Evolutionary conservation across 2,888 invertebrate genomes (phyloP).

Genomic region (Psylliodes chrysocephalus): DNA sequence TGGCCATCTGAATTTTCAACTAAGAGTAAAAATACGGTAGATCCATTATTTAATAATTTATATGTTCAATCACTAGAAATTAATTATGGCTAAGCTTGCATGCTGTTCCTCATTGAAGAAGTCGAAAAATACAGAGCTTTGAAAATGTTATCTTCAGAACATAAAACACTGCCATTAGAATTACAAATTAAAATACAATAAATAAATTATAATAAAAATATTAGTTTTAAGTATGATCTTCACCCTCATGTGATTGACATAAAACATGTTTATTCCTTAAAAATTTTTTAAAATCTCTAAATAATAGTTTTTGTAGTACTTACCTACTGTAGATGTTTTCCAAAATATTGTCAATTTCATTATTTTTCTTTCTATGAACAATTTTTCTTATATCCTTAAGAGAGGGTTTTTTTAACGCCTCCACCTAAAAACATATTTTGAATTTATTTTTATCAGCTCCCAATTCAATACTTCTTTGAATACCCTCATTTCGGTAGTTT

Average conservation of each 20-base stretch:
- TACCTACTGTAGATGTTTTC: too few relatives aligned
- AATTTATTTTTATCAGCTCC: too few relatives aligned
- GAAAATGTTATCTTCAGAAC: not conserved
- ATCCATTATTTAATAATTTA: not conserved
- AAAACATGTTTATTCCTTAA: too few relatives aligned
- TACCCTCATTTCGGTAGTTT: too few relatives aligned
- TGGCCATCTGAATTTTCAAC: not conserved
- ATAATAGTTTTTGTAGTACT: too few relatives aligned
- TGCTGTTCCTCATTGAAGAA: conserved; percentile 3
- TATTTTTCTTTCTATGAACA: too few relatives aligned
- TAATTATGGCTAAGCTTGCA: not conserved
- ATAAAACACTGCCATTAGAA: not conserved
- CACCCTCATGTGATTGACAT: not conserved
- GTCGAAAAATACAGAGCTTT: not conserved
- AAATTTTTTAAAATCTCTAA: too few relatives aligned
- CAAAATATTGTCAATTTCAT: too few relatives aligned
- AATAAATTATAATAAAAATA: not conserved
- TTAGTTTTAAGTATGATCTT: not conserved
- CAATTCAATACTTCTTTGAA: too few relatives aligned
- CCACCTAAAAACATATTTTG: too few relatives aligned
- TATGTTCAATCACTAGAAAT: not conserved
- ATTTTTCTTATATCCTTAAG: too few relatives aligned
- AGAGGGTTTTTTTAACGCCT: too few relatives aligned
- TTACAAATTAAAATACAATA: not conserved
- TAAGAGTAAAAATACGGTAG: not conserved